These are phyloP conservation scores for Otocyon megalotis DNA, from an alignment of 2,113 vertebrate species.

Conservation along the genomic window DNA sequence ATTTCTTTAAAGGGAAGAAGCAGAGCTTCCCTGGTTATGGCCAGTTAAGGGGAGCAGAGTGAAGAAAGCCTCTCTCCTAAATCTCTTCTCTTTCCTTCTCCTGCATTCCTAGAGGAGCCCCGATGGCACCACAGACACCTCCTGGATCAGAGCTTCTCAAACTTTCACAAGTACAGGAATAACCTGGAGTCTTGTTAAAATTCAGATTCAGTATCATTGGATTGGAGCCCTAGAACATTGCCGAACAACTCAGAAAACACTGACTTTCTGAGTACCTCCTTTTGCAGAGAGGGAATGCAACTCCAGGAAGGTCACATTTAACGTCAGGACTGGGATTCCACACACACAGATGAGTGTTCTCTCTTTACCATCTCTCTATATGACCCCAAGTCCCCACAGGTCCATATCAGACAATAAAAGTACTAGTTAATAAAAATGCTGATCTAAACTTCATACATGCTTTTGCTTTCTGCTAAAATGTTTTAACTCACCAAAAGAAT, in stretches of 20 bases:
- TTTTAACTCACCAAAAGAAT: slow-evolving; percentile 39
- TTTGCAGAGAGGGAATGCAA: not conserved
- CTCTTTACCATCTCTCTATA: not conserved
- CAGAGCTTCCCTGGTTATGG: not conserved
- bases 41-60: not conserved
- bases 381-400: not conserved
- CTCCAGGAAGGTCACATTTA: not conserved
- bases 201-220: not conserved
- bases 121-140: not conserved
- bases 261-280: not conserved
- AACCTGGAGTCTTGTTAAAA: not conserved
- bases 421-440: slow-evolving; percentile 39
- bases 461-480: not conserved
- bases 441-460: not conserved
- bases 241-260: not conserved
- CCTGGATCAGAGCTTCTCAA: not conserved
- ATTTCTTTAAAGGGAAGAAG: not conserved
- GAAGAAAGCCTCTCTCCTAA: not conserved
- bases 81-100: not conserved
- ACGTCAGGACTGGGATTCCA: not conserved
- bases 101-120: not conserved
- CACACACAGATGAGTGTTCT: not conserved
- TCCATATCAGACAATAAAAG: slow-evolving; percentile 26
- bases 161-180: not conserved
- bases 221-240: not conserved